Conservation (phyloP, 2,888 invertebrate species). For the Mimumesa dahlbomi region DNA sequence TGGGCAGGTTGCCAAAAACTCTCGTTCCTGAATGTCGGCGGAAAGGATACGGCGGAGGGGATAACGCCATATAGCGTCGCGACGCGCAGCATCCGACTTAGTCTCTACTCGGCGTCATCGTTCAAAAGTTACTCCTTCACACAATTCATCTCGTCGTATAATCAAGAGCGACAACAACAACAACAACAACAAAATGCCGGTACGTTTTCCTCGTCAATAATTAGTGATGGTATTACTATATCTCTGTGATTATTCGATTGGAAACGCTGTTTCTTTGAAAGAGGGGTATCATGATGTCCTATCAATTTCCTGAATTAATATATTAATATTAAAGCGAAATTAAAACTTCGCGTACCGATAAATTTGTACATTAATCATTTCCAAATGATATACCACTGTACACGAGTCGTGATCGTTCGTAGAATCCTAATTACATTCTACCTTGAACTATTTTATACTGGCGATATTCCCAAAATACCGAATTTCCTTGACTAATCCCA, state of each 20-base stretch:
- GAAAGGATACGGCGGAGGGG: slow-evolving; percentile 73
- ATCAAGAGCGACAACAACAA: slow-evolving; percentile 51
- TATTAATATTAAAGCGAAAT: no score
- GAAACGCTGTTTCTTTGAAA: no score
- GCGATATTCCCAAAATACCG: slow-evolving; percentile 40
- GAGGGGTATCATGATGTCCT: no score
- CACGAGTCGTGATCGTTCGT: slow-evolving; percentile 11
- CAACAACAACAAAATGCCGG: slow-evolving; percentile 77
- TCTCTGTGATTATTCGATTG: neutral
- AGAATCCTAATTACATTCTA: slow-evolving; percentile 46
- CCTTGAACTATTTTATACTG: slow-evolving; percentile 46
- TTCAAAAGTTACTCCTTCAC: slow-evolving; percentile 66
- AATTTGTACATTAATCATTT: no score
- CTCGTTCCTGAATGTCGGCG: slow-evolving; percentile 62
- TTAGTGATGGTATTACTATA: no score
- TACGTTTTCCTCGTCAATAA: slow-evolving; percentile 60
- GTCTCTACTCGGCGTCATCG: slow-evolving; percentile 74
- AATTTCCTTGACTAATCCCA: slow-evolving; percentile 27
- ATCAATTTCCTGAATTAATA: no score
- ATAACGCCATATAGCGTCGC: slow-evolving; percentile 81
- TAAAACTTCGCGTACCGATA: no score
- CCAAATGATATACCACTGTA: neutral
- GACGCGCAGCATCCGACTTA: slow-evolving; percentile 79
- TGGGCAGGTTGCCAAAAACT: slow-evolving; percentile 74
- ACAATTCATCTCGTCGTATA: slow-evolving; percentile 47